Base-by-base conservation (phyloP, 2,113 vertebrate genomes). In the Calyptommatus sinebrachiatus region DNA sequence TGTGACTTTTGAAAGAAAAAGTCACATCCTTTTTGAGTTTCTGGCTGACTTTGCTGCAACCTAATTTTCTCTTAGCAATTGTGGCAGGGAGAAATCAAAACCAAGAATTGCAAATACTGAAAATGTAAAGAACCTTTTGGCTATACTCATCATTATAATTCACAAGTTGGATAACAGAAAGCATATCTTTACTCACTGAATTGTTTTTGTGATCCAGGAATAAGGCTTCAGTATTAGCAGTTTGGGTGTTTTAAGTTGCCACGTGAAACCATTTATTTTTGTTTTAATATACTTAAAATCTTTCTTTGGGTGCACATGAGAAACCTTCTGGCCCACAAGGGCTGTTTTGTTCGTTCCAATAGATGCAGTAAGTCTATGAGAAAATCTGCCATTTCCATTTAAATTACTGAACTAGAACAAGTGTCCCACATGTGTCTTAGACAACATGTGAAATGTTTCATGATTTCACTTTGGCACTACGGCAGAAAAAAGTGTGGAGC, bases 1-100 rank as follows among this genome's bases (percentile, higher is more conserved):
- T 91, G 76, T 85, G 76, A 88, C 83, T 90, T 89, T 82, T 80
- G 66, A 89, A 90, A 89, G 67, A 79, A 86, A 84, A 77, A 89
- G 76, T 79, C 82, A 75, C 81, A 91, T 87, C 84, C 80, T 87
- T 88, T 88, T 74, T 83, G 29, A 88, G 26, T 84, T 91, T 92
- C 83, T 85, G 69, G 70, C 79, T 91, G 86, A 87, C 72, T 61
- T 75, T 88, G 69, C 73, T 77, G 63, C 77, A 86, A 35, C 0
- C 0, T 82, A 78, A 84, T 88, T 88, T 41, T 90, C 60, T 35
- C 66, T 84, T 89, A 84, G 71, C 21, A 29, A 8, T 66, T 79
- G 29, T 82, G 70, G n/a, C 77, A 87, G 70, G 83, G 60, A 41
- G 81, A 63, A 85, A 81, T 82, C 71, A 79, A 82, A 88, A 66